phyloP scores from a whole-genome alignment of 1,140 invertebrate species.

The Parapsyche elsis region DNA sequence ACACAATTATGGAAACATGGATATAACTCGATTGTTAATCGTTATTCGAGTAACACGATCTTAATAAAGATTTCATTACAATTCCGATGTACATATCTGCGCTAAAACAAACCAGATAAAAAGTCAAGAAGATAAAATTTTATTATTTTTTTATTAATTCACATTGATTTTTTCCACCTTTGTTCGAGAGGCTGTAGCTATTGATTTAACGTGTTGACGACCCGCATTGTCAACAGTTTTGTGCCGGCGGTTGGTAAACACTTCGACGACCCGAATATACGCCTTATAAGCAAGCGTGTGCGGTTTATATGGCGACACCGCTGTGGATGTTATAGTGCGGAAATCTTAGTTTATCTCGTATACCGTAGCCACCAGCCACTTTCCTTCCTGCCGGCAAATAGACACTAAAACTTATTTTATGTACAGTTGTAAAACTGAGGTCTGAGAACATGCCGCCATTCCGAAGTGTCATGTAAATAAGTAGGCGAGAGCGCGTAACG shows the following conservation, averaged over 20 bases:
- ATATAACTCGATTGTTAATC: not conserved
- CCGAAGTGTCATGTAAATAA: constrained; percentile 31
- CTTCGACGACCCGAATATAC: no score
- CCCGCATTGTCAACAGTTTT: no score
- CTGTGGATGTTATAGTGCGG: not conserved
- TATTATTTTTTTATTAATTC: not conserved
- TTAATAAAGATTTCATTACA: not conserved
- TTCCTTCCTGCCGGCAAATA: constrained; percentile 4
- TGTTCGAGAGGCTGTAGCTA: not conserved
- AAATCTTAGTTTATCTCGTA: constrained; percentile 20
- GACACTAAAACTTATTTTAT: constrained; percentile 34
- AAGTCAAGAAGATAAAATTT: no score
- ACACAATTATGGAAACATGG: no score
- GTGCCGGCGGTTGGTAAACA: no score
- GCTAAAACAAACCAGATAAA: no score
- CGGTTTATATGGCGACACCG: not conserved
- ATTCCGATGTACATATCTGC: no score
- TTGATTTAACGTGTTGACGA: no score
- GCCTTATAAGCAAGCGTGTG: not conserved
- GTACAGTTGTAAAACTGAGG: constrained; percentile 29
- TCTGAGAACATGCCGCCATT: not conserved
- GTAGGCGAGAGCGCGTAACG: constrained; percentile 1
- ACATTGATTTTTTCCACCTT: not conserved
- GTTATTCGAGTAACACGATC: not conserved
- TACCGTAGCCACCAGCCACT: not conserved